Evolutionary conservation across 2,113 vertebrate genomes (phyloP).

Genomic region (Strigops habroptila): DNA sequence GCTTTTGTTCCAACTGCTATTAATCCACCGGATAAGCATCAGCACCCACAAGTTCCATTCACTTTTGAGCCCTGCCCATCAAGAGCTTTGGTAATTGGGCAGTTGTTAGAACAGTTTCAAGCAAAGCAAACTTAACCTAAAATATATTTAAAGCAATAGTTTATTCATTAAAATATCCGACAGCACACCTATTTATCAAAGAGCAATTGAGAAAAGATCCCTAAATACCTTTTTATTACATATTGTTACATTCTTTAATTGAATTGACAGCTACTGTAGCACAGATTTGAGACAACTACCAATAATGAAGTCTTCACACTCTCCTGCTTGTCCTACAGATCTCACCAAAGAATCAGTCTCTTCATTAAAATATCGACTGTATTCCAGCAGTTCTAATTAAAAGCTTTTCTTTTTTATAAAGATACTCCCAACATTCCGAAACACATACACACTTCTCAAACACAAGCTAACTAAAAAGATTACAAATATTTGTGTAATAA

Average conservation of each 20-base stretch:
- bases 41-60: not conserved
- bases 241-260: not conserved
- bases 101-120: not conserved
- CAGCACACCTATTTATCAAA: not conserved
- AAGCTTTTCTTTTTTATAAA: not conserved
- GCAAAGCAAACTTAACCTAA: not conserved
- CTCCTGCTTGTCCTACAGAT: not conserved
- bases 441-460: not conserved
- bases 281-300: not conserved
- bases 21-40: not conserved
- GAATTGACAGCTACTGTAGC: not conserved
- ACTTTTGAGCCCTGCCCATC: not conserved
- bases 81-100: not conserved
- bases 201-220: not conserved
- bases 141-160: not conserved
- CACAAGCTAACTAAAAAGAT: not conserved
- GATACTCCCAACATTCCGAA: not conserved
- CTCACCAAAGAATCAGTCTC: not conserved
- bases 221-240: not conserved
- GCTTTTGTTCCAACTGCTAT: not conserved
- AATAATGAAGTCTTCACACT: not conserved
- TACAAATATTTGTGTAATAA: not conserved
- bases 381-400: not conserved
- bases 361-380: not conserved
- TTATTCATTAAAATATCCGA: not conserved